Evolutionary conservation across 2,113 vertebrate species (phyloP).

Genomic region (Cynopterus brachyotis): DNA sequence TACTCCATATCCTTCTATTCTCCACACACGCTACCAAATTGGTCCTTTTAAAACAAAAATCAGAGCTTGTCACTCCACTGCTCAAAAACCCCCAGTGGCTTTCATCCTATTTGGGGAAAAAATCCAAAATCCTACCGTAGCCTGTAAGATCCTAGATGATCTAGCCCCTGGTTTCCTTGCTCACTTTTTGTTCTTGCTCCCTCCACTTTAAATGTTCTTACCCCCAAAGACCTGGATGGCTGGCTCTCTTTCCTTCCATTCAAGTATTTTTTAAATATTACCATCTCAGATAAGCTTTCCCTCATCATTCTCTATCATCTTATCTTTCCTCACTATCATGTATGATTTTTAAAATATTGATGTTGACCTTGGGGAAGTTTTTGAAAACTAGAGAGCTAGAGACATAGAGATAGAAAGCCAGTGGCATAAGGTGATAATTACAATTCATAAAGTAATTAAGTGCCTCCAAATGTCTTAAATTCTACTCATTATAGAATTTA

Average conservation of each 20-base stretch:
- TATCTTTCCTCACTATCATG: neutral
- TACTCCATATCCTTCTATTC: neutral
- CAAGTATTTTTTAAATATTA: neutral
- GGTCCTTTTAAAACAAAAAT: neutral
- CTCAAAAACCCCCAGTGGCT: neutral
- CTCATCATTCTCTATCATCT: neutral
- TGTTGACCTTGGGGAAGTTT: neutral
- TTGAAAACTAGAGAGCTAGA: neutral
- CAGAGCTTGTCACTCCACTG: neutral
- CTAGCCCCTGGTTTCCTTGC: neutral
- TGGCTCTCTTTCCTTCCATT: neutral
- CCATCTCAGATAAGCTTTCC: neutral
- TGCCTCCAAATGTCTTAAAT: neutral
- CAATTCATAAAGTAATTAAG: constrained; percentile 14
- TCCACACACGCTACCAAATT: neutral
- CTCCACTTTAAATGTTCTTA: neutral
- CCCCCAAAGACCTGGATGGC: neutral
- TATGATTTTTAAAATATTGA: neutral
- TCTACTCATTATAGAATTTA: neutral
- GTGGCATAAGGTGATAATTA: neutral
- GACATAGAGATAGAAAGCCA: neutral
- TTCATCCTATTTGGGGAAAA: neutral
- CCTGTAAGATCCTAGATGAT: neutral
- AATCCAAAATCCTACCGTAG: neutral
- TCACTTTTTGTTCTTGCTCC: neutral